Evolutionary conservation across 2,888 invertebrate species (phyloP).

Genomic region (Athrips mouffetella): DNA sequence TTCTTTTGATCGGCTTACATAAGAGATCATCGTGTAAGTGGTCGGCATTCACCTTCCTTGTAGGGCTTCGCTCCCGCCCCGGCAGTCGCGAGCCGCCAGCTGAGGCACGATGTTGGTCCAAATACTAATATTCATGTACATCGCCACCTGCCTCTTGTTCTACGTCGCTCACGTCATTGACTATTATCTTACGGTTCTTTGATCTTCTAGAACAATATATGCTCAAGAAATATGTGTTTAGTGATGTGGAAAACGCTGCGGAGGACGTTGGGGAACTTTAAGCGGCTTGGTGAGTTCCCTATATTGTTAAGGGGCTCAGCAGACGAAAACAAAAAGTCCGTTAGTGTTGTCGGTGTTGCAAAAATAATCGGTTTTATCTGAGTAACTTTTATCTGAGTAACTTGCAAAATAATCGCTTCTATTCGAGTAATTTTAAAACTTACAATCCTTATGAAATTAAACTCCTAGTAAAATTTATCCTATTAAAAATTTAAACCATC

Average conservation of each 20-base stretch:
- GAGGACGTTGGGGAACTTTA: slow-evolving; percentile 34
- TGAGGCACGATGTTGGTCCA: slow-evolving; percentile 66
- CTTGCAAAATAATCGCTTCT: too few relatives aligned
- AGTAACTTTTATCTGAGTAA: too few relatives aligned
- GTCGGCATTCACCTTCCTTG: slow-evolving; percentile 35
- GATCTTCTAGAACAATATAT: slow-evolving; percentile 15
- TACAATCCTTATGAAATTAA: too few relatives aligned
- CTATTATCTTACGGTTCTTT: slow-evolving; percentile 57
- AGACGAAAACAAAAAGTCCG: too few relatives aligned
- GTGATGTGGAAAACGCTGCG: slow-evolving; percentile 32
- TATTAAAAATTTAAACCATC: too few relatives aligned
- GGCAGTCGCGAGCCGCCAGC: slow-evolving; percentile 31
- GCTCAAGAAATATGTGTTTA: slow-evolving; percentile 11
- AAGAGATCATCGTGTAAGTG: slow-evolving; percentile 15
- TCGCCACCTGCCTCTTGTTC: slow-evolving; percentile 66
- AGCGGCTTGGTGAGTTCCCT: slow-evolving; percentile 47
- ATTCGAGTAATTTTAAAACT: too few relatives aligned
- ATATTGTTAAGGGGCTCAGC: neutral
- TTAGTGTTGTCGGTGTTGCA: too few relatives aligned
- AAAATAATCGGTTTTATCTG: too few relatives aligned
- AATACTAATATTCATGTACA: slow-evolving; percentile 73
- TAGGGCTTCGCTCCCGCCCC: slow-evolving; percentile 18
- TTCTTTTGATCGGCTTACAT: slow-evolving; percentile 12
- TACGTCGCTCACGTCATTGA: slow-evolving; percentile 72
- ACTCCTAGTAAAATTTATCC: too few relatives aligned